Evolutionary conservation across 2,113 vertebrate genomes (phyloP), one percentile per base, ranked within the genome.

Genomic region (Sapayoa aenigma): DNA sequence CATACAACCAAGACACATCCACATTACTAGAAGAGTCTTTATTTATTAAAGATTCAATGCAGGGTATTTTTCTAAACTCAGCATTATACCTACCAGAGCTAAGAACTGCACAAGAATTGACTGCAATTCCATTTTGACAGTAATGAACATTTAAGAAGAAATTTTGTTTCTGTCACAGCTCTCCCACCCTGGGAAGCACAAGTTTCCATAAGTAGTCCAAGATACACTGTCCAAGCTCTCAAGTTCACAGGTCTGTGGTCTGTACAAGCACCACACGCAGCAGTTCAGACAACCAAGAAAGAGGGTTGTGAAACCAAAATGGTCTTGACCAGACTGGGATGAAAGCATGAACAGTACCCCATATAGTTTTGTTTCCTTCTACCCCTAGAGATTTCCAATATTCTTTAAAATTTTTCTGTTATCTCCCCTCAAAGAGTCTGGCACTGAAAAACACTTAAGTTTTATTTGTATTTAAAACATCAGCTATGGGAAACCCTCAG

Each of bases 1-100:
- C 30, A 12, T 21, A 67, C 20, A 77, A 82, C 16, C 33, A 87
- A 42, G 33, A 47, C 14, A n/a, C 0, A 0, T 44, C 49, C 49
- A 72, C 0, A 2, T 33, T 27, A 50, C 56, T 9, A 49, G 4
- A 35, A 10, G 7, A 42, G n/a, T 35, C 69, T 74, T n/a, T n/a
- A 58, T 58, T 0, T 52, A 18, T 42, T 47, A 72, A 73, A n/a
- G 31, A 84, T 44, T 42, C 76, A 83, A 60, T 9, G 33, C 15
- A 55, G 19, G 6, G 1, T 44, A n/a, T 66, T 87, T 52, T 60
- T 68, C n/a, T 42, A 39, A 87, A 78, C 22, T 65, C 59, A 58
- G 46, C 16, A 58, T 58, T 58, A 27, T 5, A 58, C 5, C 44
- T 31, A 44, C 31, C 18, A 50, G 35, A 5, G 2, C 41, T 73